Evolutionary conservation across 2,113 vertebrate species (phyloP), one percentile per base, ranked within the genome.

Genomic region (Penelope pileata): DNA sequence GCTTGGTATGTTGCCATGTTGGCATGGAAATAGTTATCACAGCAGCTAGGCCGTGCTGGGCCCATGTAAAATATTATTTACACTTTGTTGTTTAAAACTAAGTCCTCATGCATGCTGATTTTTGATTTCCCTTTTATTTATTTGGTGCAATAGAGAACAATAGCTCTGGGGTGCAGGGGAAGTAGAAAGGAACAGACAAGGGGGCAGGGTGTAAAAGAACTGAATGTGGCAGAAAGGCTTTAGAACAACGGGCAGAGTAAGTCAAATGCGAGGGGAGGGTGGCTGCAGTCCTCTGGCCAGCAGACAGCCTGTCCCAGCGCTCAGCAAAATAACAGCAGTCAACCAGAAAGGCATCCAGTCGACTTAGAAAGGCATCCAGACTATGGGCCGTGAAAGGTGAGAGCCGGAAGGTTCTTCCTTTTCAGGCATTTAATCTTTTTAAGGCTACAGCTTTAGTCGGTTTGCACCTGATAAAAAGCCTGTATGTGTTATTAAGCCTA

Each of bases 311-410:
- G 88, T 95, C 88, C 94, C 85, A 84, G 80, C 24, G 16, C 73
- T 94, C 90, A 96, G 93, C 94, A 94, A 82, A 97, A 95, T 90
- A 91, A 64, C 26, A 86, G 76, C 96, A 93, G 76, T 96, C 93
- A 96, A 95, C 85, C 94, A 96, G 96, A 96, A 96, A 96, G 96
- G 95, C 94, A 96, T 96, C 87, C 94, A 74, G 80, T 81, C 80
- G 88, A 89, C 86, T 80, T 77, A 78, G 86, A 86, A 86, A 90
- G 89, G 93, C 94, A 93, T 95, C 79, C 93, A 90, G 94, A 93
- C 85, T 91, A 67, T 70, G 90, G 59, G n/a, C 73, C 81, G 19
- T 83, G 88, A 81, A 96, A 95, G 93, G 85, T 96, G 90, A 91
- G 94, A 88, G 68, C 69, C 3, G 5, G 69, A 86, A 92, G 43